Evolutionary conservation across 2,888 invertebrate genomes (phyloP).

Genomic region (Epirrhoe alternata): DNA sequence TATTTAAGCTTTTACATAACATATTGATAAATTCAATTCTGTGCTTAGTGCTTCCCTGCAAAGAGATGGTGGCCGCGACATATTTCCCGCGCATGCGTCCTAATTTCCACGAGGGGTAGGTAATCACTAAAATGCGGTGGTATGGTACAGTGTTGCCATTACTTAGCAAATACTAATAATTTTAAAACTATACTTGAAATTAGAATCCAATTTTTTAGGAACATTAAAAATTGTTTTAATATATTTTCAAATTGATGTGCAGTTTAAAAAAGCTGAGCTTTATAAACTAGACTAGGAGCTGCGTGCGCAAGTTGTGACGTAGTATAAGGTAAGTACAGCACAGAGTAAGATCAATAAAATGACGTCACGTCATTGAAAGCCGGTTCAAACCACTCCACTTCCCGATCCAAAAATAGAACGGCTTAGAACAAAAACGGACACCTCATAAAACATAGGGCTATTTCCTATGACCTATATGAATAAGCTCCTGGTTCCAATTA

Average conservation of each 20-base stretch:
- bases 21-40: slow-evolving; percentile 55
- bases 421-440: slow-evolving; percentile 14
- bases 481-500: neutral
- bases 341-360: slow-evolving; percentile 68
- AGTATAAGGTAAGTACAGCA: slow-evolving; percentile 59
- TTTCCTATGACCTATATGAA: slow-evolving; percentile 10
- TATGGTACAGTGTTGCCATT: slow-evolving; percentile 55
- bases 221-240: neutral
- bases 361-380: slow-evolving; percentile 79
- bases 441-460: slow-evolving; percentile 19
- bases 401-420: slow-evolving; percentile 44
- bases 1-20: neutral
- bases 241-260: neutral
- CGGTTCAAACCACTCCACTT: slow-evolving; percentile 55
- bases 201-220: slow-evolving; percentile 5
- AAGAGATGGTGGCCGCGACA: slow-evolving; percentile 71
- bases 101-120: slow-evolving; percentile 61
- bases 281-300: slow-evolving; percentile 20
- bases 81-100: slow-evolving; percentile 80
- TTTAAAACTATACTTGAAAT: slow-evolving; percentile 4
- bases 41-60: slow-evolving; percentile 68
- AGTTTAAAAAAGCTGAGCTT: neutral
- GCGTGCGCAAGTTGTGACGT: slow-evolving; percentile 62
- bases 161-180: neutral
- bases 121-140: slow-evolving; percentile 71